Evolutionary conservation across 2,888 invertebrate species (phyloP), one percentile per base, ranked within the genome.

Genomic region (Aporophyla lueneburgensis): DNA sequence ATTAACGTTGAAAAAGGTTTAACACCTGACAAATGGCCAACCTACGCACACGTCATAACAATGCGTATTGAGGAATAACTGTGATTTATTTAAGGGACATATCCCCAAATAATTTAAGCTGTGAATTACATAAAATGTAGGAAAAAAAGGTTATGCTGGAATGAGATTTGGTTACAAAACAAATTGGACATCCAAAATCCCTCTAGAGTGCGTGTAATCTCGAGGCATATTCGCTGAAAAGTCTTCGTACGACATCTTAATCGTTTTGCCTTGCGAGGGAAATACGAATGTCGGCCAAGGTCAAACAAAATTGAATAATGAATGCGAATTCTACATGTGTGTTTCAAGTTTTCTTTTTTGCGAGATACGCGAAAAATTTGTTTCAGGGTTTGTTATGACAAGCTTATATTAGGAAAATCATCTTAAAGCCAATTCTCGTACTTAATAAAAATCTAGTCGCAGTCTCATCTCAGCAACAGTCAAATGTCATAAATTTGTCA

Each of bases 261-360:
- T 81, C 74, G 82, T 63, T 76, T 76, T 54, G 67, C 76, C 72
- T 72, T 65, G 68, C 66, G 73, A 79, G 53, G 73, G 33, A 77
- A 83, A 69, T 81, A 59, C 62, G 54, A 82, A 83, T 77, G 63
- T 81, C 69, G 88, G 87, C 56, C 88, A 87, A 89, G 88, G 89
- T 80, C 56, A 78, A 68, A 80, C 27, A 80, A 86, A 83, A 87
- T 84, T 87, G 70, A 87, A 88, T 86, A 77, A 86, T 81, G 76
- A 78, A 78, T 76, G 69, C 56, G 63, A 74, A 68, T 76, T 74
- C 33, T 81, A 62, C 68, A 70, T 81, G 70, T 75, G 54, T 78
- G 83, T 83, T 76, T 56, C 70, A 56, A 69, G 67, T 63, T 78
- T 80, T 80, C 9, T 43, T 59, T 74, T 71, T 21, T 71, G 43